phyloP scores from a whole-genome alignment of 2,797 vertebrate genomes.

The Cryptoprocta ferox region DNA sequence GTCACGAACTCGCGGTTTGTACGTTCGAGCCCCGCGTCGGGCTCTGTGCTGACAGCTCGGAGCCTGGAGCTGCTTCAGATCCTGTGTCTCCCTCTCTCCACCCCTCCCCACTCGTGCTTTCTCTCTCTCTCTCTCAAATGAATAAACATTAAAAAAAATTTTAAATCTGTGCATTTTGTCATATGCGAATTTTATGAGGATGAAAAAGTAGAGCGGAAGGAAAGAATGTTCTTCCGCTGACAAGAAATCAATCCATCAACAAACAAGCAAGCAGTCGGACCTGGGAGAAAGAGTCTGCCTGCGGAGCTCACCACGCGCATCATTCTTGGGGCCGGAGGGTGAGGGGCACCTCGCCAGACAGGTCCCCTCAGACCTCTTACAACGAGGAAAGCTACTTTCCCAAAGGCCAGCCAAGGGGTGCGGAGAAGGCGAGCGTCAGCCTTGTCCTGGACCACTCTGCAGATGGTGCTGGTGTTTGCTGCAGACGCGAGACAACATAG shows the following conservation, averaged over 20 bases:
- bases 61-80: no score
- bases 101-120: no score
- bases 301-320: background rate
- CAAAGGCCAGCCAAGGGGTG: background rate
- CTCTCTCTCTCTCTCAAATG: no score
- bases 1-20: accelerated
- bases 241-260: background rate
- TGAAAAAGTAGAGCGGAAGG: accelerated
- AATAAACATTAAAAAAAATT: no score
- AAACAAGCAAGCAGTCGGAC: background rate
- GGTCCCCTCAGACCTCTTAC: background rate
- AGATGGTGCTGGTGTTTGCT: accelerated
- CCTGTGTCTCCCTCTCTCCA: no score
- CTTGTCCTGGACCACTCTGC: accelerated
- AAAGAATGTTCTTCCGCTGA: background rate
- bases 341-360: background rate
- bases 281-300: background rate
- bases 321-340: background rate
- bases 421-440: accelerated
- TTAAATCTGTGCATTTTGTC: accelerated
- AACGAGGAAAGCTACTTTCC: background rate
- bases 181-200: accelerated
- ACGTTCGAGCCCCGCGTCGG: accelerated
- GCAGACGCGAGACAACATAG: background rate
- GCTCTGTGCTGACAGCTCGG: no score